Evolutionary conservation across 2,888 invertebrate species (phyloP).

Genomic region (Brachylomia viminalis): DNA sequence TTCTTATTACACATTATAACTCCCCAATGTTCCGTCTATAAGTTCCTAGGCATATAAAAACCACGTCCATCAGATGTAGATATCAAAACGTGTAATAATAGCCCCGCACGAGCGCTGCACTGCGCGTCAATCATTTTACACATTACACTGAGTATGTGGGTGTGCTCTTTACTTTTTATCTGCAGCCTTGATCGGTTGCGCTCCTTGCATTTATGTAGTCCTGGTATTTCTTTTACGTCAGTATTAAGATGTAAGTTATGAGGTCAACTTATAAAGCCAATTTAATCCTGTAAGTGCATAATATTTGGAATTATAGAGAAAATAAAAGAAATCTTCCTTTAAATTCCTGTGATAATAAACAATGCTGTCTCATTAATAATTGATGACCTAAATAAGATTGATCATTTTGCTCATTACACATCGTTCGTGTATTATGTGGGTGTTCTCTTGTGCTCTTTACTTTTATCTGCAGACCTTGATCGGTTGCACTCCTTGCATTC

Average conservation of each 20-base stretch:
- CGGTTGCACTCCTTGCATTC: constrained; percentile 55
- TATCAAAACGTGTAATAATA: constrained; percentile 67
- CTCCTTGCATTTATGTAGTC: constrained; percentile 61
- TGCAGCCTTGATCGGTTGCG: constrained; percentile 64
- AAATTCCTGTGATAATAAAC: not conserved
- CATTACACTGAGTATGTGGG: constrained; percentile 60
- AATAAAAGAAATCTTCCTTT: not conserved
- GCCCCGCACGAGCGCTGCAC: constrained; percentile 58
- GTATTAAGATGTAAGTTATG: constrained; percentile 27
- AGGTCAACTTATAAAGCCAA: constrained; percentile 16
- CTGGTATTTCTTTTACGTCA: constrained; percentile 58
- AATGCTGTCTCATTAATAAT: not conserved
- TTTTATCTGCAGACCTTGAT: constrained; percentile 64
- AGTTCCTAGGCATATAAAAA: constrained; percentile 33
- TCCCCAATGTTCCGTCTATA: constrained; percentile 30
- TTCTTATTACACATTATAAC: not conserved
- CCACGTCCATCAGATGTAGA: constrained; percentile 63
- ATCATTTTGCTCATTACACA: constrained; percentile 32
- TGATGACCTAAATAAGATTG: constrained; percentile 5
- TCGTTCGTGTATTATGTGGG: constrained; percentile 26
- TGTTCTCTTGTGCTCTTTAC: constrained; percentile 45
- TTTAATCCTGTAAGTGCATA: not conserved
- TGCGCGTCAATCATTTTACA: constrained; percentile 69
- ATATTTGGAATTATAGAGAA: not conserved
- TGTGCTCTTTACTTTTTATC: constrained; percentile 65